phyloP scores from a whole-genome alignment of 2,797 vertebrate genomes.

The Monodelphis domestica region DNA sequence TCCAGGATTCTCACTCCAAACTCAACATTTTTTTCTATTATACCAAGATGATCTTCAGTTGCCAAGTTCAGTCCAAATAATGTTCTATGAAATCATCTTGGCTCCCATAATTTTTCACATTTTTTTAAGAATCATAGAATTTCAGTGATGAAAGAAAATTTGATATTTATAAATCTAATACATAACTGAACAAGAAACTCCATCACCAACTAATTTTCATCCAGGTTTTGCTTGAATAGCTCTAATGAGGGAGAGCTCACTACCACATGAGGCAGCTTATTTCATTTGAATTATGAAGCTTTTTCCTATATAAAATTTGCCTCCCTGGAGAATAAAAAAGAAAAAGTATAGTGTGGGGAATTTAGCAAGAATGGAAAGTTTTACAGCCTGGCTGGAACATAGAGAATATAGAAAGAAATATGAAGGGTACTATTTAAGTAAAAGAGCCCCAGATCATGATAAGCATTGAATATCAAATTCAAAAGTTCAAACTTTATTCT shows the following conservation, averaged over 20 bases:
- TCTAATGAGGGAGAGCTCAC: neutral
- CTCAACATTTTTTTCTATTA: neutral
- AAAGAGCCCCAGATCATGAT: neutral
- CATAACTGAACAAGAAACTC: neutral
- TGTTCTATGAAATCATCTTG: neutral
- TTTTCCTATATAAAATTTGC: neutral
- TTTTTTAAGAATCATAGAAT: neutral
- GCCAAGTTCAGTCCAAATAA: neutral
- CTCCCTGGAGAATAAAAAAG: neutral
- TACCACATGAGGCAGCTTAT: neutral
- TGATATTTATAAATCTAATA: neutral
- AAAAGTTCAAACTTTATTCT: too few species aligned
- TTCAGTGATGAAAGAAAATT: neutral
- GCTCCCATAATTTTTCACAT: neutral
- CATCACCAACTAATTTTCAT: neutral
- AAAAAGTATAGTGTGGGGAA: neutral
- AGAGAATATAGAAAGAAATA: neutral
- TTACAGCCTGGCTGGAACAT: neutral
- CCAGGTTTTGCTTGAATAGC: neutral
- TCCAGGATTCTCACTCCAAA: too few species aligned
- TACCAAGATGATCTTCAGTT: neutral
- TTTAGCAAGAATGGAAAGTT: neutral
- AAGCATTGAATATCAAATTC: neutral
- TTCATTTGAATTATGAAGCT: neutral
- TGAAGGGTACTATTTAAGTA: neutral